Conservation (phyloP, 2,888 invertebrate genomes). For the Abrostola triplasia region DNA sequence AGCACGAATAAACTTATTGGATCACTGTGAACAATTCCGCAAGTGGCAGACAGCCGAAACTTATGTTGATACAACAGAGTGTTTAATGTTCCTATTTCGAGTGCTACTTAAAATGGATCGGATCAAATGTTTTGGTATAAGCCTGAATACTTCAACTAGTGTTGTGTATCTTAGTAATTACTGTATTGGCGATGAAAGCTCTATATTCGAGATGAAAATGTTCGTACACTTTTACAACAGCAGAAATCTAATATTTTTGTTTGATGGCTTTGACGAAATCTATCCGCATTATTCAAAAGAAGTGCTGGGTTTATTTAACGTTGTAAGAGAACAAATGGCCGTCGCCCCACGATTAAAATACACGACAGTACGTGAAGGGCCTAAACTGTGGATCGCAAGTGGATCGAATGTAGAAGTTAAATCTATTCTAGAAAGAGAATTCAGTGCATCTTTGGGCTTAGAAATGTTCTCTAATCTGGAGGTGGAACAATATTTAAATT, state of each 20-base stretch:
- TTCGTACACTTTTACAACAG: constrained; percentile 40
- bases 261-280: constrained; percentile 54
- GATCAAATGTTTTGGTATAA: background rate
- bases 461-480: constrained; percentile 13
- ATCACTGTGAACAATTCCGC: constrained; percentile 23
- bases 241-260: constrained; percentile 32
- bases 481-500: constrained; percentile 17
- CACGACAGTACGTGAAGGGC: background rate
- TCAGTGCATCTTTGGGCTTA: constrained; percentile 12
- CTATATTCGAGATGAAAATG: constrained; percentile 25
- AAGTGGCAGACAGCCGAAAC: constrained; percentile 20
- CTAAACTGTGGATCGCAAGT: constrained; percentile 43
- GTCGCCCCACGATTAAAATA: background rate
- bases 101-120: constrained; percentile 1
- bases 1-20: constrained; percentile 34
- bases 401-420: constrained; percentile 36
- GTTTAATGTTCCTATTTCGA: constrained; percentile 18
- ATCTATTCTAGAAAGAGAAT: constrained; percentile 11
- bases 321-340: background rate
- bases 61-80: constrained; percentile 8
- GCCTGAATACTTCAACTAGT: constrained; percentile 2
- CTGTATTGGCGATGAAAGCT: constrained; percentile 10
- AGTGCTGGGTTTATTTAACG: constrained; percentile 20
- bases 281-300: constrained; percentile 37
- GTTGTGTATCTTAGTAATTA: background rate